Evolutionary conservation across 1,140 invertebrate species (phyloP).

Genomic region (Drosophila lacteicornis): DNA sequence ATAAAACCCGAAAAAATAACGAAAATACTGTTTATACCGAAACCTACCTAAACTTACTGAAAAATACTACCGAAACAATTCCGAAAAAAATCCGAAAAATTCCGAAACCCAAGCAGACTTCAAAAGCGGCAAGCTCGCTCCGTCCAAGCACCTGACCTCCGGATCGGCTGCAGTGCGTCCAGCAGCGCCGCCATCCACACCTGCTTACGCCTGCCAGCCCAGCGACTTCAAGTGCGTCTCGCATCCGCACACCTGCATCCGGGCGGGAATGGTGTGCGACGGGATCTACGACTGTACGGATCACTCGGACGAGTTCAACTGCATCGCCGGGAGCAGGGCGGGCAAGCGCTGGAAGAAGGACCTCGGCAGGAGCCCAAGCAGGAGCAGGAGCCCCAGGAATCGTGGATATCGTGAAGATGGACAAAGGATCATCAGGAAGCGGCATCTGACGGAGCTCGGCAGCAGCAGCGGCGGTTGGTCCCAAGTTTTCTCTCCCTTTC

Average conservation of each 20-base stretch:
- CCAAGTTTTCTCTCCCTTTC: constrained; percentile 38
- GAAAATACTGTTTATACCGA: constrained; percentile 5
- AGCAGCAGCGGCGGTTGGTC: constrained; percentile 62
- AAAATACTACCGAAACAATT: constrained; percentile 19
- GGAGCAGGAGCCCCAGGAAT: background rate
- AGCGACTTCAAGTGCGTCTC: constrained; percentile 83
- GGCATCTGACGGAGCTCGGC: constrained; percentile 37
- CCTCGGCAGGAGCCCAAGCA: constrained; percentile 6
- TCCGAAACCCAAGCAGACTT: constrained; percentile 51
- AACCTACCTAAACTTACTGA: background rate
- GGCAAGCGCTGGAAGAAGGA: constrained; percentile 67
- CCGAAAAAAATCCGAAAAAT: constrained; percentile 30
- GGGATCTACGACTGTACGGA: constrained; percentile 89
- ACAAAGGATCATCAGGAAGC: constrained; percentile 26
- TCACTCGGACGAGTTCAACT: constrained; percentile 90
- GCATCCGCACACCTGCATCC: constrained; percentile 86
- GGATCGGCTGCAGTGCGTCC: constrained; percentile 24
- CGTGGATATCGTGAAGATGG: background rate
- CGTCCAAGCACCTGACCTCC: constrained; percentile 26
- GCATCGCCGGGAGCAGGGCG: constrained; percentile 73
- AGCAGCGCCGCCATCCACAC: constrained; percentile 4
- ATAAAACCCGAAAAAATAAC: background rate
- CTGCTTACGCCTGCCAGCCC: constrained; percentile 66
- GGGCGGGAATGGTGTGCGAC: constrained; percentile 89
- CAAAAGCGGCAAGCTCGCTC: constrained; percentile 56